A percentile compares a stretch with the other conserved stretches of the same genome.
Conservation (phyloP, 2,797 vertebrate genomes). For the Jordanella pulchra region DNA sequence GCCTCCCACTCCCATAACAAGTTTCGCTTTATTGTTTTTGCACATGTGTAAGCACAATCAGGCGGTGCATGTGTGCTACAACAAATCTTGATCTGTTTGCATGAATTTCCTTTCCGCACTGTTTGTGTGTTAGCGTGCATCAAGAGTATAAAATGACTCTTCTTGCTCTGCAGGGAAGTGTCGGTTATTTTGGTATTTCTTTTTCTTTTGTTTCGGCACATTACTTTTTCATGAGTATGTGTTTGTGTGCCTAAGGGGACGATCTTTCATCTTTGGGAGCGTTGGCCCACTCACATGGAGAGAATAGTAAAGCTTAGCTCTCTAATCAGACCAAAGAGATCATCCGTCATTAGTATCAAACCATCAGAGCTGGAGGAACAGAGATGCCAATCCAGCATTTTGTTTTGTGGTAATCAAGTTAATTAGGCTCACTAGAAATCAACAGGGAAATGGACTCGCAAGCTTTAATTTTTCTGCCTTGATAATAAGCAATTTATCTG, state of each 20-base stretch:
- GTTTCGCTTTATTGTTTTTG: conserved; percentile 67
- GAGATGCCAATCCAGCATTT: conserved; percentile 47
- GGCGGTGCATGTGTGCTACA: conserved; percentile 12
- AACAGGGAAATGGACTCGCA: conserved; percentile 17
- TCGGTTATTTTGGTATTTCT: background rate
- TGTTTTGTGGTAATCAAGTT: conserved; percentile 35
- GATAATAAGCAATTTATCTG: conserved; percentile 14
- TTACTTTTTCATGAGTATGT: conserved; percentile 39
- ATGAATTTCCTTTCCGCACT: background rate
- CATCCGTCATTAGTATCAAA: conserved; percentile 61
- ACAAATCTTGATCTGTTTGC: conserved; percentile 20
- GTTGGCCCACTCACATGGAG: conserved; percentile 44
- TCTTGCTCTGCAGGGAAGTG: conserved; percentile 6
- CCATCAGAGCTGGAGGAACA: conserved; percentile 41
- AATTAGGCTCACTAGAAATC: conserved; percentile 30
- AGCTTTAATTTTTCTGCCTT: conserved; percentile 24
- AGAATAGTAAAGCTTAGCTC: conserved; percentile 46
- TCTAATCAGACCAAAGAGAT: conserved; percentile 61
- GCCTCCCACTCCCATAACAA: conserved; percentile 70
- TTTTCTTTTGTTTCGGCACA: conserved; percentile 14
- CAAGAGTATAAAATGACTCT: conserved; percentile 11
- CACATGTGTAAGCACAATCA: conserved; percentile 37
- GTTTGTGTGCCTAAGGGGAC: conserved; percentile 29
- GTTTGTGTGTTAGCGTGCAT: conserved; percentile 6
- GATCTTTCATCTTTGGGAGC: conserved; percentile 55